phyloP scores from a whole-genome alignment of 2,888 invertebrate species.

The Rhagium mordax region DNA sequence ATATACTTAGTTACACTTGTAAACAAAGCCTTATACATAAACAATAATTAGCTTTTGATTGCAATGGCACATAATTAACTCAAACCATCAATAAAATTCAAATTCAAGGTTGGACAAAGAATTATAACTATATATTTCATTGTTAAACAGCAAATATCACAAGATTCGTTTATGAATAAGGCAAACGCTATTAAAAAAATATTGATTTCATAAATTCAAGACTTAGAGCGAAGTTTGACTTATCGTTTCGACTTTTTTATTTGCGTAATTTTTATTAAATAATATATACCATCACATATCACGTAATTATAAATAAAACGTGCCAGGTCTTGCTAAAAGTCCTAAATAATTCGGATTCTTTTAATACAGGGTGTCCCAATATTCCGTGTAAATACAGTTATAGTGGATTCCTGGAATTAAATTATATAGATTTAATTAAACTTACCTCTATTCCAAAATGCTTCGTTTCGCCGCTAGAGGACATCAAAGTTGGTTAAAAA shows the following conservation, averaged over 20 bases:
- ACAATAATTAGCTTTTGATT: slow-evolving; percentile 40
- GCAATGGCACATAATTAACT: slow-evolving; percentile 46
- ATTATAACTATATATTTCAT: slow-evolving; percentile 24
- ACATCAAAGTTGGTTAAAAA: no score
- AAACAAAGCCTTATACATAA: slow-evolving; percentile 40
- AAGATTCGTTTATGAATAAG: slow-evolving; percentile 44
- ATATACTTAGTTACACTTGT: neutral
- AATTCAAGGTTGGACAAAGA: slow-evolving; percentile 36
- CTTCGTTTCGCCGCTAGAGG: no score
- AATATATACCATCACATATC: slow-evolving; percentile 48
- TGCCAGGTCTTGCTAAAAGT: neutral
- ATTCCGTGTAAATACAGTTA: no score
- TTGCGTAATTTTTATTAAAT: slow-evolving; percentile 15
- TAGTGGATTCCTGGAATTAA: no score
- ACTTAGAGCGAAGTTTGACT: neutral
- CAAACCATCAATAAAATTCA: slow-evolving; percentile 35
- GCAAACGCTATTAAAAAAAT: slow-evolving; percentile 1
- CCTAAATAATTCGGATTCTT: slow-evolving; percentile 6
- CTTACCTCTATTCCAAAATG: no score
- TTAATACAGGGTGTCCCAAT: no score
- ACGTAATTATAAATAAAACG: slow-evolving; percentile 43
- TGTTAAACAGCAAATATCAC: slow-evolving; percentile 32
- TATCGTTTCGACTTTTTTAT: neutral
- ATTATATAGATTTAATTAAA: no score
- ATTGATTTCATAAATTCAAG: neutral